Percentiles rank a stretch among this genome's conserved stretches.
phyloP scores from a whole-genome alignment of 2,888 invertebrate species.

The Malthinus flaveolus region DNA sequence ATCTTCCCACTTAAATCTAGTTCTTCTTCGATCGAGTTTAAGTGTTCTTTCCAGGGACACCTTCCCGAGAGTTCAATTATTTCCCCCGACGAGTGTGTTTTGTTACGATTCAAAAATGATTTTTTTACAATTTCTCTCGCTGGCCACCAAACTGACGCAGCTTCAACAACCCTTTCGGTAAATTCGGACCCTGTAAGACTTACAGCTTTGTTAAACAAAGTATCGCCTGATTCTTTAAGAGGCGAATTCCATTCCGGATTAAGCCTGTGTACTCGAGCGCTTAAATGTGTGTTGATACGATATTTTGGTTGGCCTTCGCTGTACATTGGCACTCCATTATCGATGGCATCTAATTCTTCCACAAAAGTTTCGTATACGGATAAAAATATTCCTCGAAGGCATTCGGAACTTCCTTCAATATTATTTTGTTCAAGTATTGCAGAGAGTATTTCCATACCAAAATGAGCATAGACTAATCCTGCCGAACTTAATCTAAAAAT shows the following conservation, averaged over 20 bases:
- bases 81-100: conserved; percentile 76
- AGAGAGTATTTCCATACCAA: conserved; percentile 78
- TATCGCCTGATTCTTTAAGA: conserved; percentile 58
- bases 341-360: conserved; percentile 94
- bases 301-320: conserved; percentile 74
- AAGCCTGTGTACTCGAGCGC: conserved; percentile 72
- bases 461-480: conserved; percentile 88
- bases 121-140: conserved; percentile 75
- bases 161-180: conserved; percentile 61
- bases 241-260: conserved; percentile 84
- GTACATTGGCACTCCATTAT: conserved; percentile 89
- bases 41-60: conserved; percentile 92
- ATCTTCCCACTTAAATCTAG: conserved; percentile 64
- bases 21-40: conserved; percentile 80
- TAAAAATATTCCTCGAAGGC: conserved; percentile 63
- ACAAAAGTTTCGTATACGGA: conserved; percentile 86
- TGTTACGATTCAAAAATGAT: conserved; percentile 69
- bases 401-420: conserved; percentile 55
- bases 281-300: conserved; percentile 77
- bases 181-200: conserved; percentile 80
- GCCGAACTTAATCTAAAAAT: conserved; percentile 88
- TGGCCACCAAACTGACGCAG: conserved; percentile 81
- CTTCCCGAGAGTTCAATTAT: conserved; percentile 74
- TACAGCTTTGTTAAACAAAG: conserved; percentile 78
- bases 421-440: conserved; percentile 57